Conservation (phyloP, 2,888 invertebrate species). For the Pterobdella sp. region DNA sequence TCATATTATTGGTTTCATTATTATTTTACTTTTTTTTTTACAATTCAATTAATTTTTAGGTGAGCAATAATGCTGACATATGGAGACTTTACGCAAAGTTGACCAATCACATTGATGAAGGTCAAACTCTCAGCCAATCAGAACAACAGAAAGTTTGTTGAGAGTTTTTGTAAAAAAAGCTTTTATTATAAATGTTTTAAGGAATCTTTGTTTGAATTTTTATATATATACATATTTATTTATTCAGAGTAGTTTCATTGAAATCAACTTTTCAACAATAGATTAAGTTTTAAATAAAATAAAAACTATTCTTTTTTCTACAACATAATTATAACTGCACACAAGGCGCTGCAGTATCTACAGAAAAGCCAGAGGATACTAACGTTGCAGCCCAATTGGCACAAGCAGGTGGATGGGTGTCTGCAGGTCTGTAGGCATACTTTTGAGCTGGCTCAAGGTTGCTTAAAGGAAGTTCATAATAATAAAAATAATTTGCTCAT, state of each 20-base stretch:
- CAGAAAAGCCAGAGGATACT: conserved; percentile 66
- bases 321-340: not conserved
- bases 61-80: conserved; percentile 62
- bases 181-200: not conserved
- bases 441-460: not conserved
- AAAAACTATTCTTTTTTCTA: not conserved
- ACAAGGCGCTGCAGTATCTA: conserved; percentile 59
- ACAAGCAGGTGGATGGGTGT: not conserved
- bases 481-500: conserved; percentile 1
- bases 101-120: conserved; percentile 5
- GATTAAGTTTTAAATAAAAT: no score
- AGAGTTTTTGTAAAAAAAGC: not conserved
- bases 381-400: not conserved
- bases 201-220: not conserved
- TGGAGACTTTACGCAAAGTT: conserved; percentile 74
- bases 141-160: conserved; percentile 35
- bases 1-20: not conserved
- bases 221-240: no score
- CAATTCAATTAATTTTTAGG: conserved; percentile 40
- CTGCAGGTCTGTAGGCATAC: not conserved
- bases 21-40: not conserved
- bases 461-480: not conserved
- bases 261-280: no score
- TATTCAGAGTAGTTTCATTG: no score
- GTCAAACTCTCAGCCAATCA: conserved; percentile 30